Conservation (phyloP, 2,797 vertebrate species). For the Xenentodon cancila region DNA sequence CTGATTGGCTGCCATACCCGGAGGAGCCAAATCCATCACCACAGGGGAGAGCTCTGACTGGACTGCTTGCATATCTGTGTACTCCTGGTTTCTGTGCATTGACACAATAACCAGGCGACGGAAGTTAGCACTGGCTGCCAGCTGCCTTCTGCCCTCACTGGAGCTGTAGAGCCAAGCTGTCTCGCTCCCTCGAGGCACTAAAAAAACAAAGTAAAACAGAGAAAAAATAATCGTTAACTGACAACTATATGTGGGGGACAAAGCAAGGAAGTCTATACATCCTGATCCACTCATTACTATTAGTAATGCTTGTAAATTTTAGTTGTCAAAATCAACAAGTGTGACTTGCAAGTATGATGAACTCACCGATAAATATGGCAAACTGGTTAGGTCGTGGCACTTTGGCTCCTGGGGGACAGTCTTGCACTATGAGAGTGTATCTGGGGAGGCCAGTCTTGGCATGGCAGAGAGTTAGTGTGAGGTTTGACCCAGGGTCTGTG, state of each 20-base stretch:
- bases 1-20: conserved; percentile 87
- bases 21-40: conserved; percentile 94
- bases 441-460: conserved; percentile 84
- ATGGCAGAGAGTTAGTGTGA: conserved; percentile 87
- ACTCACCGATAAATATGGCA: conserved; percentile 97
- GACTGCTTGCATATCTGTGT: conserved; percentile 90
- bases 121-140: conserved; percentile 89
- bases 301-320: too few relatives aligned
- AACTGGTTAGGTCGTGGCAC: conserved; percentile 88
- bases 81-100: conserved; percentile 93
- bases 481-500: conserved; percentile 72
- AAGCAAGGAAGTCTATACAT: too few relatives aligned
- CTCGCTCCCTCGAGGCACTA: conserved; percentile 96
- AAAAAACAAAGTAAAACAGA: neutral
- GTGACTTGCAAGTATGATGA: neutral
- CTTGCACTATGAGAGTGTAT: conserved; percentile 92
- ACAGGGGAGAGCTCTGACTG: conserved; percentile 91
- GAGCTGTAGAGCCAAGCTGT: conserved; percentile 95
- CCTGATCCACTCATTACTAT: too few relatives aligned
- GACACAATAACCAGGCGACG: conserved; percentile 87
- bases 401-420: conserved; percentile 83
- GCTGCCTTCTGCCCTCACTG: conserved; percentile 88
- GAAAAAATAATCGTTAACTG: neutral
- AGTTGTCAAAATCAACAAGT: conserved; percentile 2
- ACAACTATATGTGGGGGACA: too few relatives aligned